Percentiles rank a stretch among this genome's conserved stretches.
Conservation (phyloP, 1,140 invertebrate species). For the Caenorhabditis tropicalis region DNA sequence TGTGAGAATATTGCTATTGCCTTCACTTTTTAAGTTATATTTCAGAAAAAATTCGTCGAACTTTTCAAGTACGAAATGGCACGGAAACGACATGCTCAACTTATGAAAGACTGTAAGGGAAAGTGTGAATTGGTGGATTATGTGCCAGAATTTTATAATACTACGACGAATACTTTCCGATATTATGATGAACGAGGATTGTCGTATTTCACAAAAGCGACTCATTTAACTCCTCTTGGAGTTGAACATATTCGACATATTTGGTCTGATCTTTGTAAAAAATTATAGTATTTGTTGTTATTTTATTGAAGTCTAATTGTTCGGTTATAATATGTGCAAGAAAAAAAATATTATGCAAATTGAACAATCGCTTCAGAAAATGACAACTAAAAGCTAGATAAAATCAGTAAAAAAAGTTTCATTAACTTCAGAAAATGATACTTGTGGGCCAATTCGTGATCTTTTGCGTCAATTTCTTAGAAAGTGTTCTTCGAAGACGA, state of each 20-base stretch:
- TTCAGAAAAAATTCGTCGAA: background rate
- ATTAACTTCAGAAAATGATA: no score
- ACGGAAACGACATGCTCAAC: background rate
- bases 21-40: background rate
- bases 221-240: background rate
- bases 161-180: background rate
- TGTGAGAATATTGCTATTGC: background rate
- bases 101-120: constrained; percentile 12
- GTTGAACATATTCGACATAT: background rate
- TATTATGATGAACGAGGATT: constrained; percentile 19
- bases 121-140: constrained; percentile 17
- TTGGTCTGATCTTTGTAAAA: background rate
- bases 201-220: background rate
- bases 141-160: constrained; percentile 12
- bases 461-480: no score
- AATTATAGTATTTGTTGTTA: background rate
- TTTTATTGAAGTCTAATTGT: background rate
- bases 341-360: no score
- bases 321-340: background rate
- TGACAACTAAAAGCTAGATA: no score
- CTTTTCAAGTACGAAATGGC: background rate
- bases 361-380: no score
- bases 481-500: no score
- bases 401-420: no score
- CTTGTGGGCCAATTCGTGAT: no score